Evolutionary conservation across 2,888 invertebrate species (phyloP), one percentile per base, ranked within the genome.

Genomic region (Philereme vetulata): DNA sequence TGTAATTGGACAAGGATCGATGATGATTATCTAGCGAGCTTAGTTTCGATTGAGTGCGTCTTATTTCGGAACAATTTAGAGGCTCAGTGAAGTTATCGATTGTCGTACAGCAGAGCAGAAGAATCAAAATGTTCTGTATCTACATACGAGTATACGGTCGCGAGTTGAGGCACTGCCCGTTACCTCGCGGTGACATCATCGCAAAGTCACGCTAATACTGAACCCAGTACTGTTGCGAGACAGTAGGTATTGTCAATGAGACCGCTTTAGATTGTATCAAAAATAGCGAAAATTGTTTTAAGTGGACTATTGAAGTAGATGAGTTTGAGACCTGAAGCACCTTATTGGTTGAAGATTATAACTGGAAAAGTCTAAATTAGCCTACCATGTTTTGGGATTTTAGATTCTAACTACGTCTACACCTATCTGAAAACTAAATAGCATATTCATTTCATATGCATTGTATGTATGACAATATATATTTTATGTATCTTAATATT

Each of bases 111-210:
- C 34, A 34, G 42, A 43, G n/a, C 9, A 34, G 11, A 51, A 43
- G 38, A 43, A 43, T 34, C 10, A 10, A 9, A 51, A 51, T 43
- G 43, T 51, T 11, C 42, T 53, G 21, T 36, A 33, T 36, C 21
- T 44, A 21, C 44, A 5, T 36, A 21, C 21, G 36, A n/a, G 4
- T 11, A 7, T 44, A 44, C 8, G 21, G 56, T 61, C 45, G 61
- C 60, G 65, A 67, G 68, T 62, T 53, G 66, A 62, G 58, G 38
- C 63, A 42, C 50, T 68, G 77, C 74, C 85, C 85, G 84, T 84
- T 87, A 82, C 68, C 73, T 76, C 67, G 52, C 51, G 82, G 75
- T 88, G 88, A 89, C 83, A 86, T 89, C 89, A 88, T 71, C 85
- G 74, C 73, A 38, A 60, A 81, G 80, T 68, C 77, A 80, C 78